Base-by-base conservation (phyloP, 2,113 vertebrate genomes). In the Toxotes jaculatrix region DNA sequence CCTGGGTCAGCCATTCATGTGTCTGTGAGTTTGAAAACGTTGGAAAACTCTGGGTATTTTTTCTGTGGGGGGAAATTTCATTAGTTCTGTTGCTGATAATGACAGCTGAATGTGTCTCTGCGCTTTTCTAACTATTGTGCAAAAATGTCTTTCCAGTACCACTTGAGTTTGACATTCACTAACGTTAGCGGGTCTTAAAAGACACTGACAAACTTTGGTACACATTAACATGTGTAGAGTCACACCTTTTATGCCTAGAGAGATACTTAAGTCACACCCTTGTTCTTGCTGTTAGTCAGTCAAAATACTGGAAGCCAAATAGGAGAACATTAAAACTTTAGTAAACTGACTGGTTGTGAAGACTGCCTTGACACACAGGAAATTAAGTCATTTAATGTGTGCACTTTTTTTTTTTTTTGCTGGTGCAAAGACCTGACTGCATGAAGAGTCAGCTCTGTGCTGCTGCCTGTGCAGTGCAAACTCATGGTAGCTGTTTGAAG, bases 391-490 rank as follows among this genome's bases (percentile, higher is more conserved):
- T 65, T 64, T 65, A 76, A 42, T n/a, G 32, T 63, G 40, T 49
- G 4, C 53, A 61, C 32, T 42, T 79, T 27, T 27, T 27, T 27
- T 27, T 27, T 27, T 70, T 69, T 53, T 67, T 55, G 73, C 72
- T 61, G 43, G 40, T 89, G 80, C 83, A 78, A 27, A 70, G 43
- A 72, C 40, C 1, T 59, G 68, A 45, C 63, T 71, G 76, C 61
- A 53, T 89, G 61, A 82, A 71, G 82, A 84, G 79, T 74, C 74
- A 12, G 45, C 57, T 84, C 40, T 51, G 38, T 82, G 77, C 80
- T 43, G 81, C 70, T 82, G 72, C 69, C 51, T 68, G 66, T 90
- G 91, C 85, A 81, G 53, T 77, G 87, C 89, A 87, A 77, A 83
- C 67, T 77, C 88, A 79, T 51, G 83, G 79, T 89, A 77, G 75